These are phyloP conservation scores for Drosophila putrida DNA, from an alignment of 2,888 invertebrate genomes.

Conservation along the genomic window DNA sequence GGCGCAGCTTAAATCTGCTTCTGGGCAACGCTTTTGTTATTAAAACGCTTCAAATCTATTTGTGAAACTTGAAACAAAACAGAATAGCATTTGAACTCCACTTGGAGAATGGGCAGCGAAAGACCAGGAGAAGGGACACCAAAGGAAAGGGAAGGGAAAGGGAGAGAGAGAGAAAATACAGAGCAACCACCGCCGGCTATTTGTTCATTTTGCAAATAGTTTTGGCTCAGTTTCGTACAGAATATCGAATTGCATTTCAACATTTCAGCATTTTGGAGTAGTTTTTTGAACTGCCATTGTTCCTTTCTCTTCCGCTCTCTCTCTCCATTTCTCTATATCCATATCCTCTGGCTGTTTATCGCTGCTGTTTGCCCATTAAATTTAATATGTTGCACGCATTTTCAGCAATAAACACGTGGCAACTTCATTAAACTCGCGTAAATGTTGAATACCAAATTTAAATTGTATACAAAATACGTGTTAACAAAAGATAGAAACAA, in stretches of 20 bases:
- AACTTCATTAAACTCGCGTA: constrained; percentile 62
- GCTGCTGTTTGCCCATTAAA: constrained; percentile 56
- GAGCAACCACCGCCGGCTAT: constrained; percentile 25
- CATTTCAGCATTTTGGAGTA: constrained; percentile 22
- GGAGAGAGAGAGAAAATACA: not conserved
- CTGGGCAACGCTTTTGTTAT: constrained; percentile 11
- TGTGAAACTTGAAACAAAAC: constrained; percentile 19
- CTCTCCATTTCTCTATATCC: not conserved
- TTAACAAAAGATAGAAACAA: constrained; percentile 30
- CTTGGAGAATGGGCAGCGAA: not conserved
- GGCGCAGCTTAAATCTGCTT: constrained; percentile 10
- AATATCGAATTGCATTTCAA: constrained; percentile 52
- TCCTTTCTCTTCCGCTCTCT: not conserved
- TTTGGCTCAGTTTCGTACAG: constrained; percentile 32
- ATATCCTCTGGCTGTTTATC: constrained; percentile 33
- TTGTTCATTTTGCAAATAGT: constrained; percentile 57
- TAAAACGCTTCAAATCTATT: constrained; percentile 33
- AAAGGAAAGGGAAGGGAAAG: not conserved
- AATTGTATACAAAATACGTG: constrained; percentile 27
- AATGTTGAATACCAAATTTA: constrained; percentile 54
- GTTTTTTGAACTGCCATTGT: constrained; percentile 46
- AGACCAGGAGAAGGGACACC: not conserved
- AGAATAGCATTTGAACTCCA: not conserved
- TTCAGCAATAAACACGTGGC: constrained; percentile 44
- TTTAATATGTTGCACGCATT: constrained; percentile 60